phyloP scores from a whole-genome alignment of 2,888 invertebrate species.

The Herminia tarsipennalis region DNA sequence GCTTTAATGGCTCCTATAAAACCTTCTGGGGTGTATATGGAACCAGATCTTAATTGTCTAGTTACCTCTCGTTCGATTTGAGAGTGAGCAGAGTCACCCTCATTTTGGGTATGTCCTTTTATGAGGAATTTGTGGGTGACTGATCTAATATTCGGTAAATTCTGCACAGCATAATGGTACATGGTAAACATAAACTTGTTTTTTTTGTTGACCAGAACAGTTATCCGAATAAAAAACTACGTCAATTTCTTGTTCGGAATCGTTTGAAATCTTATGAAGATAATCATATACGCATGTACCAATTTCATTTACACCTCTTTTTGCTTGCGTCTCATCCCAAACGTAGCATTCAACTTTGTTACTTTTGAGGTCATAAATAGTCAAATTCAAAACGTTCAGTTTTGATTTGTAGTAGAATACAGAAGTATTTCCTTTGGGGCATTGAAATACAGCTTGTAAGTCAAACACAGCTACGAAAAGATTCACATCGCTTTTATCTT shows the following conservation, averaged over 20 bases:
- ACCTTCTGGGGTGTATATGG: too few relatives aligned
- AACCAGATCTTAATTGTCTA: too few relatives aligned
- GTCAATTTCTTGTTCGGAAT: background rate
- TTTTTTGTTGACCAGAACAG: too few relatives aligned
- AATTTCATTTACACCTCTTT: slow-evolving; percentile 53
- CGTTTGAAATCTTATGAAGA: slow-evolving; percentile 33
- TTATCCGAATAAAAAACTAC: too few relatives aligned
- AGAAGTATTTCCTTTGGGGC: slow-evolving; percentile 47
- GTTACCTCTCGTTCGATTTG: too few relatives aligned
- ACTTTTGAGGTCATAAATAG: slow-evolving; percentile 43
- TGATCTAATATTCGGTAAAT: background rate
- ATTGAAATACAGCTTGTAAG: slow-evolving; percentile 49
- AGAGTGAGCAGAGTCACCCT: too few relatives aligned
- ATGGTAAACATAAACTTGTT: too few relatives aligned
- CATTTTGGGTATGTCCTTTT: too few relatives aligned
- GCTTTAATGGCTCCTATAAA: too few relatives aligned
- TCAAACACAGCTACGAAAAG: slow-evolving; percentile 34
- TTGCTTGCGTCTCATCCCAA: slow-evolving; percentile 53
- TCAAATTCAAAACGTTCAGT: slow-evolving; percentile 47
- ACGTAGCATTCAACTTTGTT: slow-evolving; percentile 45
- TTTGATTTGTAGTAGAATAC: slow-evolving; percentile 51
- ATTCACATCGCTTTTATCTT: slow-evolving; percentile 14
- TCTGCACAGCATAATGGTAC: too few relatives aligned
- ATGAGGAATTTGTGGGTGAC: background rate
- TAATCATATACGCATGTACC: slow-evolving; percentile 52